Base-by-base conservation (phyloP, 1,140 invertebrate genomes). In the Lethocerus indicus region DNA sequence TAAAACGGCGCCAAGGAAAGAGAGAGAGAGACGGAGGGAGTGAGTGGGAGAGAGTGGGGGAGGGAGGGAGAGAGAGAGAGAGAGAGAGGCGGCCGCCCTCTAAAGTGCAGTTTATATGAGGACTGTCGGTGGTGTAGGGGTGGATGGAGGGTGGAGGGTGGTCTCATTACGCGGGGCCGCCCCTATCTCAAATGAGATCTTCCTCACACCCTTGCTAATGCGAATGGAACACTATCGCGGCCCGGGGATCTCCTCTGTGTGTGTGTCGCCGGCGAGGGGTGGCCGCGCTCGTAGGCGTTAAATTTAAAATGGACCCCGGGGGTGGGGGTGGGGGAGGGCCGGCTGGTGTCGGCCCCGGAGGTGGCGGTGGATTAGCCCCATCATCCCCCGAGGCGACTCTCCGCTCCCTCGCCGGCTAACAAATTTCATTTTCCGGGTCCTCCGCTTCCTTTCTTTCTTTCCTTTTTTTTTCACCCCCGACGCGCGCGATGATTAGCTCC, bases 301-400 rank as follows among this genome's bases (percentile, higher is more conserved):
- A 44, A 44, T 44, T 44, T 44, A 44, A 44, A 44, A 44, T 44
- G 42, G 42, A 28, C 14, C n/a, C n/a, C n/a, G n/a, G n/a, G n/a
- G n/a, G n/a, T n/a, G n/a, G n/a, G n/a, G n/a, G n/a, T n/a, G n/a
- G n/a, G n/a, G n/a, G n/a, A n/a, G n/a, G n/a, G n/a, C n/a, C n/a
- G n/a, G n/a, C n/a, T n/a, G n/a, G n/a, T n/a, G n/a, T n/a, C n/a
- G n/a, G n/a, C n/a, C n/a, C n/a, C n/a, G n/a, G n/a, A n/a, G n/a
- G n/a, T n/a, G n/a, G n/a, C n/a, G n/a, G n/a, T n/a, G n/a, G n/a
- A n/a, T n/a, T n/a, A n/a, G n/a, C n/a, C n/a, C n/a, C n/a, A n/a
- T n/a, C n/a, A n/a, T 16, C 36, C 42, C 42, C 42, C 29, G 14
- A 28, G 42, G 42, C 25, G 3, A 39, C 21, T 7, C n/a, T 7